Conservation (phyloP, 2,113 vertebrate species). For the Neofelis nebulosa region DNA sequence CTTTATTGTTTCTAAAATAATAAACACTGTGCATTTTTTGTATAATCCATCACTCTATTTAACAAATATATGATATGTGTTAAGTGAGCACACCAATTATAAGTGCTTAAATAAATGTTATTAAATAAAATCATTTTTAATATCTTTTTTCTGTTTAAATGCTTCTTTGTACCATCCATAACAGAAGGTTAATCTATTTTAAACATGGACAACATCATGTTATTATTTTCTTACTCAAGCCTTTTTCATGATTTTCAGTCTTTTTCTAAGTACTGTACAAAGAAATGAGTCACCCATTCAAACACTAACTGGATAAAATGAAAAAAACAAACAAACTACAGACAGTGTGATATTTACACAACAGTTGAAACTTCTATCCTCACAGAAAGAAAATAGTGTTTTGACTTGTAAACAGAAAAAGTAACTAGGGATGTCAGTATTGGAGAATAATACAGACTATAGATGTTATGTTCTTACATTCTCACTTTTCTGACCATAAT, state of each 20-base stretch:
- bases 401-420: conserved; percentile 65
- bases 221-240: neutral
- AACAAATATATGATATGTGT: neutral
- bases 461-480: conserved; percentile 28
- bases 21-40: neutral
- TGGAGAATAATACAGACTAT: conserved; percentile 51
- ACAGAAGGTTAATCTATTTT: neutral
- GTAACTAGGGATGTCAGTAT: neutral
- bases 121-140: neutral
- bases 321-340: neutral
- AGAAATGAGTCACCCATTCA: neutral
- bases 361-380: neutral
- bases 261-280: neutral
- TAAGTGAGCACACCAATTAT: neutral
- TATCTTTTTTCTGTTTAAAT: neutral
- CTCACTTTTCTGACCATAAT: conserved; percentile 50
- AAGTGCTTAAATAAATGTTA: neutral
- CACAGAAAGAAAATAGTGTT: conserved; percentile 57
- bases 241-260: neutral
- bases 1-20: neutral
- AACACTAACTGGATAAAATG: neutral
- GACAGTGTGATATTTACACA: conserved; percentile 35
- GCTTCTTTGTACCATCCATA: neutral
- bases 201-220: neutral
- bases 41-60: neutral